Evolutionary conservation across 2,888 invertebrate genomes (phyloP).

Genomic region (Nomada flava): DNA sequence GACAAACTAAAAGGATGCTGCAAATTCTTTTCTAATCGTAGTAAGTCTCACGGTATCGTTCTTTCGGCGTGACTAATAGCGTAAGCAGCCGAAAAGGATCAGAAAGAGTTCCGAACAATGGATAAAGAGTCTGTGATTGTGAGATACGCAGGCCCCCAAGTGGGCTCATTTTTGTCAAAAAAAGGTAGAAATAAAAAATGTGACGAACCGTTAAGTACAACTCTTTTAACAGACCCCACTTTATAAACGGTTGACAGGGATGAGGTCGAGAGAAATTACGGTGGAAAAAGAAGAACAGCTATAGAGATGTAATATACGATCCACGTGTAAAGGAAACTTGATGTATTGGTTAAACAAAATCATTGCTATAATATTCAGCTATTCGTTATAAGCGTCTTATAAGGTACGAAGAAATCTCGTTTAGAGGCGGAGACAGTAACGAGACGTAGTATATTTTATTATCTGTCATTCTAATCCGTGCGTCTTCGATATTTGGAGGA

Average conservation of each 20-base stretch:
- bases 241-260: not conserved
- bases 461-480: no score
- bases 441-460: not conserved
- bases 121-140: not conserved
- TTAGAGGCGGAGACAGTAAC: not conserved
- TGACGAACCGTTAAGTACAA: conserved; percentile 39
- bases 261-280: not conserved
- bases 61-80: not conserved
- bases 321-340: not conserved
- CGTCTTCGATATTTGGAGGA: not conserved
- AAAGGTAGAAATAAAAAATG: not conserved
- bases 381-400: not conserved
- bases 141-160: not conserved
- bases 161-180: not conserved
- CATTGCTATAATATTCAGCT: not conserved
- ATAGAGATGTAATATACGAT: conserved; percentile 2
- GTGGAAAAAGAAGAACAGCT: not conserved
- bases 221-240: not conserved
- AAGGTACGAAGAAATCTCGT: not conserved
- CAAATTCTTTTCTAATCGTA: not conserved
- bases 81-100: not conserved
- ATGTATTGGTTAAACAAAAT: conserved; percentile 11
- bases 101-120: not conserved
- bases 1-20: not conserved
- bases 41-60: not conserved